Conservation (phyloP, 92 coral and sea anemone genomes). For the Montipora capitata region DNA sequence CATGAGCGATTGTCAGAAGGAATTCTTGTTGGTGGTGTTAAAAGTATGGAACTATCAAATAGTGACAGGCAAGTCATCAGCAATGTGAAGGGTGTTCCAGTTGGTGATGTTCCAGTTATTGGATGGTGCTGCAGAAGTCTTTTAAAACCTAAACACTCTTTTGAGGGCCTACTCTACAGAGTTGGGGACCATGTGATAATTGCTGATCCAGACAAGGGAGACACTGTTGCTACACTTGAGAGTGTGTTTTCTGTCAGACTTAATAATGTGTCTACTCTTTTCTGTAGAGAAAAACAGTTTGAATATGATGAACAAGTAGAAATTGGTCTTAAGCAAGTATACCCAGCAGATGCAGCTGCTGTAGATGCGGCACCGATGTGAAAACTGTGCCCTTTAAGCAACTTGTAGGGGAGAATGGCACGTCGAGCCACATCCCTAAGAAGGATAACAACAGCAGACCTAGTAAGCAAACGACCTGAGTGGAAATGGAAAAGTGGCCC, state of each 20-base stretch:
- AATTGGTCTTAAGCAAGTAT: slow-evolving; percentile 38
- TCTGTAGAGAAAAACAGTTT: slow-evolving; percentile 41
- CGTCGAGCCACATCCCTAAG: too few species aligned
- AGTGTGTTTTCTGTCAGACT: slow-evolving; percentile 71
- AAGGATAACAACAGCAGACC: too few species aligned
- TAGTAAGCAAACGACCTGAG: too few species aligned
- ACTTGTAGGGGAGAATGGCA: too few species aligned
- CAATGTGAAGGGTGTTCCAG: background rate
- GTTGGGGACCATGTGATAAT: slow-evolving; percentile 77
- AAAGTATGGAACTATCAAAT: background rate
- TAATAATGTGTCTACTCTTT: slow-evolving; percentile 38
- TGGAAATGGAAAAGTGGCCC: too few species aligned
- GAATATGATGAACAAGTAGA: slow-evolving; percentile 55
- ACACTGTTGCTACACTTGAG: slow-evolving; percentile 69
- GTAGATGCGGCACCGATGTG: too few species aligned
- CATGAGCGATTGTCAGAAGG: background rate
- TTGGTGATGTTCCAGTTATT: background rate
- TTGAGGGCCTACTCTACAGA: slow-evolving; percentile 81
- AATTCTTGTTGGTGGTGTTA: background rate
- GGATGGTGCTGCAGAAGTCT: slow-evolving; percentile 56
- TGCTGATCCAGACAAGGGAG: slow-evolving; percentile 77
- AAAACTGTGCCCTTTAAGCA: too few species aligned
- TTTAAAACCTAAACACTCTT: slow-evolving; percentile 80
- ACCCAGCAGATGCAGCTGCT: slow-evolving; percentile 36
- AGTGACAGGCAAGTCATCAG: background rate